phyloP scores from a whole-genome alignment of 92 coral and sea anemone genomes.

The Chrysogorgia sp. region DNA sequence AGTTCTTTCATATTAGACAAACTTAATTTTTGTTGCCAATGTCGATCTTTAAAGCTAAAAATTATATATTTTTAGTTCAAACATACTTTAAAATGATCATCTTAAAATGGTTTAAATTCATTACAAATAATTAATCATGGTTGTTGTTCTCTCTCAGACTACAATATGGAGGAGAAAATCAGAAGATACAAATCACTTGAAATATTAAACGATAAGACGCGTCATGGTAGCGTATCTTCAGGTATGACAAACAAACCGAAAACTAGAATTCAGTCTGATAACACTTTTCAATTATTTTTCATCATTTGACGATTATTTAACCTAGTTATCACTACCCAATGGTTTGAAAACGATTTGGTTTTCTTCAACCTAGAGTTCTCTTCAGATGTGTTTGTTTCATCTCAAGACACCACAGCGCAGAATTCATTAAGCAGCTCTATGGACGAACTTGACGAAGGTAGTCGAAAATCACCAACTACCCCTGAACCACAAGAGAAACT shows the following conservation, averaged over 20 bases:
- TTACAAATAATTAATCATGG: not conserved
- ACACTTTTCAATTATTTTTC: no score
- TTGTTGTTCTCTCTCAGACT: not conserved
- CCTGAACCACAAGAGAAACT: slow-evolving; percentile 12
- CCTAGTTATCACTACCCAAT: no score
- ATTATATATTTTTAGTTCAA: not conserved
- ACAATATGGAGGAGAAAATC: slow-evolving; percentile 32
- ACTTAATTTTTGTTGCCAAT: no score
- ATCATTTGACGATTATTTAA: no score
- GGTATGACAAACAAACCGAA: not conserved
- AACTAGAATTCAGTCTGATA: no score
- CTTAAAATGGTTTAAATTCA: no score
- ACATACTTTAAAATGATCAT: not conserved
- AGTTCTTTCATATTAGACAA: no score
- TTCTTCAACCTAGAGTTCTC: slow-evolving; percentile 14
- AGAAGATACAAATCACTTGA: slow-evolving; percentile 38
- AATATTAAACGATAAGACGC: slow-evolving; percentile 31
- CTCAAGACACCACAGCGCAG: slow-evolving; percentile 19
- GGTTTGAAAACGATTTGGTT: no score
- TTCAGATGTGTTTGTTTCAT: slow-evolving; percentile 30
- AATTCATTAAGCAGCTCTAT: slow-evolving; percentile 24
- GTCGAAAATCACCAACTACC: slow-evolving; percentile 19
- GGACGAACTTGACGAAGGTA: slow-evolving; percentile 27
- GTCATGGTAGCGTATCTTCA: slow-evolving; percentile 29
- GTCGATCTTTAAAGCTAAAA: no score